Percentiles rank a stretch among this genome's conserved stretches.
Evolutionary conservation across 2,797 vertebrate species (phyloP).

Genomic region (Prunella strophiata): DNA sequence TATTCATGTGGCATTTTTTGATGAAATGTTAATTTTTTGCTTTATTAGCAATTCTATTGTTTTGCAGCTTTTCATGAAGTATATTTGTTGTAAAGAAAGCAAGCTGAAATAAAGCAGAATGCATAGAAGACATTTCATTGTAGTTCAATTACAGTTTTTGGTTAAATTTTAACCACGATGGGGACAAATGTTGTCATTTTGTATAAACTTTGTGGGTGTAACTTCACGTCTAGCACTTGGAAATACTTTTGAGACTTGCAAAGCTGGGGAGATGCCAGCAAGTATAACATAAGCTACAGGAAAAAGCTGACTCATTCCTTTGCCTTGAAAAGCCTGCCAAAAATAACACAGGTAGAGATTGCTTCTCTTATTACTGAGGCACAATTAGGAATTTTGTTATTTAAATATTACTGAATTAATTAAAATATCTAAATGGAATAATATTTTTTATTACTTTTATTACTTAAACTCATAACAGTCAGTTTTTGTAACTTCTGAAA

Average conservation of each 20-base stretch:
- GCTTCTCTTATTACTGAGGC: not conserved
- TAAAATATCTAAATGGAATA: not conserved
- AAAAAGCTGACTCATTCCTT: slow-evolving; percentile 53
- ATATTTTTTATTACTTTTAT: not conserved
- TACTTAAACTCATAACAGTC: not conserved
- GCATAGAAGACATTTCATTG: slow-evolving; percentile 62
- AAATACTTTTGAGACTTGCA: slow-evolving; percentile 49
- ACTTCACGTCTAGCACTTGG: slow-evolving; percentile 58
- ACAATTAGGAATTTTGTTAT: not conserved
- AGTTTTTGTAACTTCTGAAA: not conserved
- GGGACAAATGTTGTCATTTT: slow-evolving; percentile 56
- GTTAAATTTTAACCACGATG: slow-evolving; percentile 67
- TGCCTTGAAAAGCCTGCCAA: slow-evolving; percentile 41
- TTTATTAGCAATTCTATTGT: slow-evolving; percentile 67
- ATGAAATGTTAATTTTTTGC: slow-evolving; percentile 66
- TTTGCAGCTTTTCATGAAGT: slow-evolving; percentile 59
- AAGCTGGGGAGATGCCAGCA: slow-evolving; percentile 39
- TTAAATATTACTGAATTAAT: not conserved
- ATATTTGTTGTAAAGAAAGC: slow-evolving; percentile 62
- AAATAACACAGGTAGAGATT: slow-evolving; percentile 52
- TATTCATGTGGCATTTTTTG: slow-evolving; percentile 66
- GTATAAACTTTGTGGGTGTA: slow-evolving; percentile 60
- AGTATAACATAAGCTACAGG: slow-evolving; percentile 39
- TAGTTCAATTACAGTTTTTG: slow-evolving; percentile 63
- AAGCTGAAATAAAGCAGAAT: slow-evolving; percentile 69